These are phyloP conservation scores for Cerceris ruficornis DNA, from an alignment of 2,888 invertebrate species.

Conservation along the genomic window DNA sequence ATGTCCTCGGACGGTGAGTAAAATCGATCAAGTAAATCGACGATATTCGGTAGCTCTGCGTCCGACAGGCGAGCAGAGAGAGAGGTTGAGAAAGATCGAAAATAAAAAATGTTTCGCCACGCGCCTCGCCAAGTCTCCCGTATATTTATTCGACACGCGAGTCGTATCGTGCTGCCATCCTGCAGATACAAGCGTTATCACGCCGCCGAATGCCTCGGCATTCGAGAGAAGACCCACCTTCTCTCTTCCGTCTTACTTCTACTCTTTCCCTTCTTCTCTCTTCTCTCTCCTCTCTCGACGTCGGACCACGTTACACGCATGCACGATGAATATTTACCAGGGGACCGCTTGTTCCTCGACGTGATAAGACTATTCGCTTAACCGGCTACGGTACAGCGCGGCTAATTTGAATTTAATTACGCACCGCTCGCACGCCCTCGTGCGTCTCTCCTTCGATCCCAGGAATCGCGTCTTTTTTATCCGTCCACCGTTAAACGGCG, in stretches of 20 bases:
- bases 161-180: slow-evolving; percentile 65
- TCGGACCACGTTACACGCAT: slow-evolving; percentile 39
- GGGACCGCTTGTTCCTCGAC: slow-evolving; percentile 58
- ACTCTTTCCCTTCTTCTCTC: neutral
- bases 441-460: slow-evolving; percentile 1
- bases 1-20: slow-evolving; percentile 79
- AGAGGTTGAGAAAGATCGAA: slow-evolving; percentile 17
- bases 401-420: slow-evolving; percentile 60
- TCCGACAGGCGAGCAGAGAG: slow-evolving; percentile 19
- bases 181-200: slow-evolving; percentile 51
- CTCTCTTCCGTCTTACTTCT: slow-evolving; percentile 4
- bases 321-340: slow-evolving; percentile 69
- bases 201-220: slow-evolving; percentile 42
- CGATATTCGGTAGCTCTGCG: neutral
- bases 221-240: slow-evolving; percentile 42
- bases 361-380: slow-evolving; percentile 58
- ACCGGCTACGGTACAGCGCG: slow-evolving; percentile 27
- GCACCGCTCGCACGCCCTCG: slow-evolving; percentile 20
- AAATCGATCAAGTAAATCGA: slow-evolving; percentile 23
- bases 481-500: neutral
- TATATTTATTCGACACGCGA: slow-evolving; percentile 37
- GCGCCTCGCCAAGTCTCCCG: slow-evolving; percentile 27
- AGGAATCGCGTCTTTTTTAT: neutral
- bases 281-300: slow-evolving; percentile 3
- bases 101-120: slow-evolving; percentile 23